Evolutionary conservation across 1,140 invertebrate species (phyloP).

Genomic region (Pantala flavescens): DNA sequence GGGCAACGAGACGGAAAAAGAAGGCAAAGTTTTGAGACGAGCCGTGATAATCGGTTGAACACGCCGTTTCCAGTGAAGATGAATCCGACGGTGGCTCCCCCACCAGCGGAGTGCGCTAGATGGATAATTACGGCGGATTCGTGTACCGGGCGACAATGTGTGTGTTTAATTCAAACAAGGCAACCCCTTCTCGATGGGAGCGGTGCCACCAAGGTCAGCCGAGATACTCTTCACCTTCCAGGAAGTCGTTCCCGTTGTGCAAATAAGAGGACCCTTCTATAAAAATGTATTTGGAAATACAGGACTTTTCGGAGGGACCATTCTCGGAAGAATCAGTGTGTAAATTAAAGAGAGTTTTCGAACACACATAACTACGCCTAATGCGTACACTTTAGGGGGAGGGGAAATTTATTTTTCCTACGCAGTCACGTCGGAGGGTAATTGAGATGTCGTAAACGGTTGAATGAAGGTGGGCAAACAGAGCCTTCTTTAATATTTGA

Average conservation of each 20-base stretch:
- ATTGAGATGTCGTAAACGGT: background rate
- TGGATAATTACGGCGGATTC: too few relatives aligned
- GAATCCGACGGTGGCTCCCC: too few relatives aligned
- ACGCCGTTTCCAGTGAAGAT: too few relatives aligned
- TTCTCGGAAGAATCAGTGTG: slow-evolving; percentile 1
- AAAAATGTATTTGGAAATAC: slow-evolving; percentile 1
- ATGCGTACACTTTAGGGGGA: background rate
- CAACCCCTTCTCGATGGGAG: background rate
- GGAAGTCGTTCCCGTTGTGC: background rate
- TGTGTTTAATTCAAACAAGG: too few relatives aligned
- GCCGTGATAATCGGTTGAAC: slow-evolving; percentile 30
- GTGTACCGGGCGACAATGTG: too few relatives aligned
- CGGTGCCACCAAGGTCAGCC: background rate
- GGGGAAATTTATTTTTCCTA: background rate
- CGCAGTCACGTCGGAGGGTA: background rate
- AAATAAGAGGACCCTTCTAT: background rate
- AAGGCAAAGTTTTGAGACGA: slow-evolving; percentile 32
- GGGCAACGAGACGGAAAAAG: background rate
- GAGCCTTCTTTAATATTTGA: slow-evolving; percentile 31
- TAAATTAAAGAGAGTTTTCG: background rate
- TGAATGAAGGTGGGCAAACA: background rate
- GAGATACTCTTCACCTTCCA: background rate
- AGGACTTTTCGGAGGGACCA: background rate
- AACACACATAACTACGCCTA: background rate
- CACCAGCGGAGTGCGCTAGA: too few relatives aligned